Conservation (phyloP, 2,797 vertebrate genomes). For the Chelmon rostratus region DNA sequence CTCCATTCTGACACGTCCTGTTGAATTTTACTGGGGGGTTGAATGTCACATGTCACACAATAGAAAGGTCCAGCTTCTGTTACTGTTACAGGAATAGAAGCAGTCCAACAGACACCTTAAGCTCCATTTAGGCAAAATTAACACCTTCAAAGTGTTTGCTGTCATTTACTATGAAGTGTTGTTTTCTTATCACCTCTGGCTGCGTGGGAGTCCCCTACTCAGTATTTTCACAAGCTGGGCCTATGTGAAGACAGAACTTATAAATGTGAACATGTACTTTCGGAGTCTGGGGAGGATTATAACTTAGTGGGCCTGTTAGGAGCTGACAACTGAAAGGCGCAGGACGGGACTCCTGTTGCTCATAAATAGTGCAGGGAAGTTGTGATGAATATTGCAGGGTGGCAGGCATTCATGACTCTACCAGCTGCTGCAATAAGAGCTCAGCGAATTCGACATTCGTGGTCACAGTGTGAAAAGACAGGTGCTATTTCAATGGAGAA, state of each 20-base stretch:
- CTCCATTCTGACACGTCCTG: constrained; percentile 54
- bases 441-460: constrained; percentile 32
- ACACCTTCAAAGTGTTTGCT: not conserved
- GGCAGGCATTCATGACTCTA: constrained; percentile 69
- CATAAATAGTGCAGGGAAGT: constrained; percentile 88
- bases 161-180: not conserved
- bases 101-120: constrained; percentile 35
- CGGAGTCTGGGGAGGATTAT: constrained; percentile 47
- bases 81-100: constrained; percentile 56
- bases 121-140: constrained; percentile 9
- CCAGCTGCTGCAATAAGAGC: constrained; percentile 44
- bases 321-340: constrained; percentile 80
- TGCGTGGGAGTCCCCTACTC: not conserved
- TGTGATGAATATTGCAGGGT: constrained; percentile 80
- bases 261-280: constrained; percentile 10
- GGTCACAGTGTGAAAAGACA: constrained; percentile 32
- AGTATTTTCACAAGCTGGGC: not conserved
- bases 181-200: not conserved
- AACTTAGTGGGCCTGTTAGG: constrained; percentile 64
- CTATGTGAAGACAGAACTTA: not conserved
- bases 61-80: constrained; percentile 48
- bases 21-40: constrained; percentile 50
- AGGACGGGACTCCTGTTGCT: constrained; percentile 82
- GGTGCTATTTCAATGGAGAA: not conserved
- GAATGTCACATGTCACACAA: constrained; percentile 54